Conservation (phyloP, 2,888 invertebrate species). For the Andrena bicolor region DNA sequence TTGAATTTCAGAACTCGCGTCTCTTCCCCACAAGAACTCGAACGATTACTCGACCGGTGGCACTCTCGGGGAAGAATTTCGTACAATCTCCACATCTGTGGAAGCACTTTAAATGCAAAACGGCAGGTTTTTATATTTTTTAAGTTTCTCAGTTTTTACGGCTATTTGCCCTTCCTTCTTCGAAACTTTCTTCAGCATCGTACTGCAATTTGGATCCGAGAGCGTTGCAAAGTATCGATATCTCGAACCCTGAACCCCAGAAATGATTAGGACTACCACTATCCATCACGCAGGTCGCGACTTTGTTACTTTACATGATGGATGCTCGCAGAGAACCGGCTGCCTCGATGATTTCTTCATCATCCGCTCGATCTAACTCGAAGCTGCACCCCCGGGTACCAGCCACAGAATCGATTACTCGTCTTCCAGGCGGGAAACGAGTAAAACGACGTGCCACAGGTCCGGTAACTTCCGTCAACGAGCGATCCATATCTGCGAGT, state of each 20-base stretch:
- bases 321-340: not conserved
- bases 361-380: not conserved
- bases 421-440: not conserved
- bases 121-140: too few species aligned
- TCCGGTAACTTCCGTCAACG: too few species aligned
- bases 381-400: constrained; percentile 1
- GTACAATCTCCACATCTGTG: too few species aligned
- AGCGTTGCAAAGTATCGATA: not conserved
- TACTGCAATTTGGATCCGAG: not conserved
- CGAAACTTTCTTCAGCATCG: not conserved
- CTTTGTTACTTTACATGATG: too few species aligned
- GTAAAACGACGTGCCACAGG: too few species aligned
- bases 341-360: not conserved
- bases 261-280: not conserved
- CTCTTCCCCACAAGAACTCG: not conserved
- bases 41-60: not conserved
- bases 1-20: constrained; percentile 48
- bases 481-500: too few species aligned
- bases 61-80: not conserved
- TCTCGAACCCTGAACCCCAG: not conserved
- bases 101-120: too few species aligned
- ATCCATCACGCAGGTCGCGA: too few species aligned
- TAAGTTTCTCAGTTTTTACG: too few species aligned
- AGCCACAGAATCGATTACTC: not conserved
- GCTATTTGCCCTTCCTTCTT: too few species aligned